Evolutionary conservation across 1,140 invertebrate species (phyloP).

Genomic region (Bactericera cockerelli): DNA sequence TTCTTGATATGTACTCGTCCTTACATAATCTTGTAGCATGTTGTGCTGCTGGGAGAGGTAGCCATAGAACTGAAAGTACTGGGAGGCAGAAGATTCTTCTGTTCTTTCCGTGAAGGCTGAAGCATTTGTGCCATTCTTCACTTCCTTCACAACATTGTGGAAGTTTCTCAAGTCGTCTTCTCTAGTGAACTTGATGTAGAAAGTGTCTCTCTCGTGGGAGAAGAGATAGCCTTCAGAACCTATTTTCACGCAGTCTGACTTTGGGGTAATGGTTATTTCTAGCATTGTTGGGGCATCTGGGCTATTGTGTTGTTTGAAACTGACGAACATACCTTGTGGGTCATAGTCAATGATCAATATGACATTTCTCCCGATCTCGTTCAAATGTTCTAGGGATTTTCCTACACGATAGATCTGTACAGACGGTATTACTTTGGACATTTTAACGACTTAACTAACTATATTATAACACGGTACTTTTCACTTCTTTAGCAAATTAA

Average conservation of each 20-base stretch:
- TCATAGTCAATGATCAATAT: conserved; percentile 2
- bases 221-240: conserved; percentile 10
- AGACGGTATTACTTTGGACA: not conserved
- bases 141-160: conserved; percentile 56
- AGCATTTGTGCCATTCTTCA: conserved; percentile 55
- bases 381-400: not conserved
- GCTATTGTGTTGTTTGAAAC: not conserved
- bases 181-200: conserved; percentile 7
- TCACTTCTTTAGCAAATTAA: not conserved
- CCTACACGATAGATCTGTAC: not conserved
- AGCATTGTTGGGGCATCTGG: not conserved
- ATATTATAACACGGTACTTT: not conserved
- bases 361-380: not conserved
- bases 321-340: not conserved
- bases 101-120: conserved; percentile 92
- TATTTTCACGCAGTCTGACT: conserved; percentile 2
- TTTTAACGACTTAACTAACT: not conserved
- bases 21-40: conserved; percentile 98
- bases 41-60: conserved; percentile 99
- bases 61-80: conserved; percentile 98
- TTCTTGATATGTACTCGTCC: conserved; percentile 95
- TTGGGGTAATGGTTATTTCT: conserved; percentile 11
- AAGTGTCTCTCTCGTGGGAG: not conserved
- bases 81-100: conserved; percentile 90
- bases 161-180: conserved; percentile 52